A percentile compares a stretch with the other conserved stretches of the same genome.
Evolutionary conservation across 2,113 vertebrate species (phyloP).

Genomic region (Puntigrus tetrazona): DNA sequence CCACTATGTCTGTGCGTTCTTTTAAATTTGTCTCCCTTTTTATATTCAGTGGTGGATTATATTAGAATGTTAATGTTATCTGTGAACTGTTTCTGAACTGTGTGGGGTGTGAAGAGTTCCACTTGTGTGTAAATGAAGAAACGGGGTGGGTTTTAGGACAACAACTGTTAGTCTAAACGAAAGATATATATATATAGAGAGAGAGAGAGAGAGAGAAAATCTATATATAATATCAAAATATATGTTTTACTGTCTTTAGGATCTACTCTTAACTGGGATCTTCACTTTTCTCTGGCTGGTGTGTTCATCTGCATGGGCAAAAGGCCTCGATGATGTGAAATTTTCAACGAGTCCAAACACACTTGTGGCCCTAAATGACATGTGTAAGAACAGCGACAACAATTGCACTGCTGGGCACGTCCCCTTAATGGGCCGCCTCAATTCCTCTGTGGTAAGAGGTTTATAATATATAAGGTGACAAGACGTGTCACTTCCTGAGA

Average conservation of each 20-base stretch:
- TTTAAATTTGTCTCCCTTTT: background rate
- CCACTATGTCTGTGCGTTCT: background rate
- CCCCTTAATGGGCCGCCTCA: constrained; percentile 86
- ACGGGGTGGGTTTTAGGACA: constrained; percentile 44
- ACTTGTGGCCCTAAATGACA: constrained; percentile 60
- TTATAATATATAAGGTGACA: background rate
- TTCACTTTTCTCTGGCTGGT: constrained; percentile 92
- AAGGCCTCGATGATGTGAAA: constrained; percentile 89
- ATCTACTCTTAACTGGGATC: constrained; percentile 84
- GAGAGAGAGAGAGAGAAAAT: no score
- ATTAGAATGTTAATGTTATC: background rate
- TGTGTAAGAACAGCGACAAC: constrained; percentile 62
- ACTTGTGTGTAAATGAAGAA: constrained; percentile 61
- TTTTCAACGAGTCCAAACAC: constrained; percentile 74
- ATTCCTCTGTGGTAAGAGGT: constrained; percentile 90
- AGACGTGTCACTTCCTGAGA: no score
- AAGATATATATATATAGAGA: no score
- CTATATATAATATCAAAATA: no score
- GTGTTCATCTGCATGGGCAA: constrained; percentile 90
- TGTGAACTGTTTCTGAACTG: background rate
- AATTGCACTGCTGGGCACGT: constrained; percentile 74
- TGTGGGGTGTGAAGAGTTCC: constrained; percentile 39
- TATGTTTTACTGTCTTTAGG: constrained; percentile 70
- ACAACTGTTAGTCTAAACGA: background rate
- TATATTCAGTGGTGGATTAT: background rate